Percentiles rank a stretch among this genome's conserved stretches.
Conservation (phyloP, 2,113 vertebrate genomes). For the Reinhardtius hippoglossoides region DNA sequence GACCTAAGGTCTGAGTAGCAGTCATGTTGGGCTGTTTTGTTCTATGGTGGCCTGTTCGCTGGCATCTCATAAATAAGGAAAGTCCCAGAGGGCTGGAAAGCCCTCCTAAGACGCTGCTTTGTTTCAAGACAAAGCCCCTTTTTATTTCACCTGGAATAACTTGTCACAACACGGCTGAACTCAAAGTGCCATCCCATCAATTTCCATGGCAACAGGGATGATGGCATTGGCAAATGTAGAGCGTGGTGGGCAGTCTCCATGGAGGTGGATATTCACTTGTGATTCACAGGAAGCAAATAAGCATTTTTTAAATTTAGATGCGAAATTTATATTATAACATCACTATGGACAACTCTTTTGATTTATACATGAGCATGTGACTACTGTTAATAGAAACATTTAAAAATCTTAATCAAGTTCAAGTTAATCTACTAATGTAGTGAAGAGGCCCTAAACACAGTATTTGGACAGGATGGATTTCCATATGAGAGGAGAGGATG, state of each 20-base stretch:
- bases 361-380: no score
- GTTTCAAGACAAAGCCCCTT: constrained; percentile 51
- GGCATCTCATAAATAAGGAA: constrained; percentile 61
- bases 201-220: constrained; percentile 55
- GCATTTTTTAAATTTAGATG: no score
- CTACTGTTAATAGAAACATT: no score
- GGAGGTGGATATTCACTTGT: not conserved
- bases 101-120: constrained; percentile 44
- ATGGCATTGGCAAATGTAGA: constrained; percentile 29
- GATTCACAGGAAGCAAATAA: constrained; percentile 3
- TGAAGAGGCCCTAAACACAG: not conserved
- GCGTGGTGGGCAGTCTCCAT: constrained; percentile 8
- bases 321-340: not conserved
- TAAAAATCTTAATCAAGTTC: not conserved
- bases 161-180: constrained; percentile 59
- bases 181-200: constrained; percentile 52
- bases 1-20: constrained; percentile 33
- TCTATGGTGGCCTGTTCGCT: constrained; percentile 19
- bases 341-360: not conserved
- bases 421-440: not conserved
- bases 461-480: not conserved
- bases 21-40: constrained; percentile 40
- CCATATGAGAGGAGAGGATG: not conserved
- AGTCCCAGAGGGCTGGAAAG: constrained; percentile 42
- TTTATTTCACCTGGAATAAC: constrained; percentile 67